A percentile compares a stretch with the other conserved stretches of the same genome.
Conservation (phyloP, 2,888 invertebrate species). For the Hetaerina titia region DNA sequence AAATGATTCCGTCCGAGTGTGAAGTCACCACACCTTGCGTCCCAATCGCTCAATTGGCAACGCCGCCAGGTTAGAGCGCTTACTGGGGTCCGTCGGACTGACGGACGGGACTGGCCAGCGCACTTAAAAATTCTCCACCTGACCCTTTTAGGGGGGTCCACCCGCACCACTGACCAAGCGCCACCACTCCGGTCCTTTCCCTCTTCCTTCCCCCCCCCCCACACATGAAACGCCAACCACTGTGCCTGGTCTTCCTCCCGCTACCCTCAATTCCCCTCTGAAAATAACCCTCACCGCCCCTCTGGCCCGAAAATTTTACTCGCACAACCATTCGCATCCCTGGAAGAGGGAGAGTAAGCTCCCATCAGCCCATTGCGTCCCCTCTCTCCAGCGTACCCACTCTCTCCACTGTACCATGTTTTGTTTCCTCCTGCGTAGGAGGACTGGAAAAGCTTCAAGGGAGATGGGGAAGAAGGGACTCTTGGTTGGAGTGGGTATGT, state of each 20-base stretch:
- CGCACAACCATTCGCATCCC: neutral
- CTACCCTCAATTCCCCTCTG: neutral
- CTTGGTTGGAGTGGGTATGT: neutral
- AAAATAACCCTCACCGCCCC: neutral
- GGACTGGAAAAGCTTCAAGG: neutral
- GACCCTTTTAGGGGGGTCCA: conserved; percentile 53
- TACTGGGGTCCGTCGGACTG: neutral
- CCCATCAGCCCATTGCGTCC: neutral
- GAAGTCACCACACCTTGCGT: neutral
- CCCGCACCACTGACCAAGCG: neutral
- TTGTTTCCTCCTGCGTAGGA: neutral
- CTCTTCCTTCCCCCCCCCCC: neutral
- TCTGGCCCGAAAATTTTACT: neutral
- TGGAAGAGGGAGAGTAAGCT: neutral
- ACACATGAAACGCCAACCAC: neutral
- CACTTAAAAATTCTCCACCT: conserved; percentile 62
- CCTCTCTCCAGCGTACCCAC: neutral
- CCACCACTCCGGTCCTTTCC: neutral
- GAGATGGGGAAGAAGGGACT: neutral
- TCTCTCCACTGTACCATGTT: neutral
- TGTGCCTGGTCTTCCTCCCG: neutral
- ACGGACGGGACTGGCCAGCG: neutral
- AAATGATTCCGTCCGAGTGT: neutral
- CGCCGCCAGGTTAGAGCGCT: neutral
- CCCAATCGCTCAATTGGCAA: neutral